Evolutionary conservation across 2,797 vertebrate genomes (phyloP), one percentile per base, ranked within the genome.

Genomic region (Hyperoplus lanceolatus): DNA sequence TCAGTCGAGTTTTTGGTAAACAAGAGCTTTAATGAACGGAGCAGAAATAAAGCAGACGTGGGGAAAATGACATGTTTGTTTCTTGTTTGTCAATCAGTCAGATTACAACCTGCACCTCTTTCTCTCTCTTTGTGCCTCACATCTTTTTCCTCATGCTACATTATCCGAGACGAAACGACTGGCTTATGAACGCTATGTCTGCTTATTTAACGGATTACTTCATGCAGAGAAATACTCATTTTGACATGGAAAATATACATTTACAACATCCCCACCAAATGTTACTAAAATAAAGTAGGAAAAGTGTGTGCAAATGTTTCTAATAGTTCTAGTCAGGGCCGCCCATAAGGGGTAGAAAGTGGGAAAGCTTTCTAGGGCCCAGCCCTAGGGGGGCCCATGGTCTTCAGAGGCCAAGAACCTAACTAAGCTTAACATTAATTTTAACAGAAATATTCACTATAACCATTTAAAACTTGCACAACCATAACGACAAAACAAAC

Each of bases 241-340:
- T 88, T 84, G 63, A 82, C 73, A 83, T 84, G 81, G 77, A 88
- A 89, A 85, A 29, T 29, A 29, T 29, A 29, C 29, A 29, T 29
- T 29, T 84, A 39, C 29, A 61, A 39, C 73, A 58, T 70, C 68
- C 48, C 38, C 54, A 63, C 68, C 61, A 73, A 78, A 70, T 63
- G 68, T 60, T 77, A 79, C 75, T 64, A 77, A 69, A 62, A n/a
- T 42, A 14, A n/a, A 71, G 51, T 72, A 45, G 60, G 29, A 64
- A 66, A 62, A 48, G 57, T 53, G 56, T 72, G n/a, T 39, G 46
- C 18, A n/a, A 13, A 43, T 61, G 48, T 74, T 70, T 29, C 29
- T 29, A 29, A 29, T 29, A 29, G 29, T 29, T 29, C 29, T 29
- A 29, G 29, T 29, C 29, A 29, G 29, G 29, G 29, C 29, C 29